phyloP scores from a whole-genome alignment of 1,140 invertebrate species.

The Apis cerana region DNA sequence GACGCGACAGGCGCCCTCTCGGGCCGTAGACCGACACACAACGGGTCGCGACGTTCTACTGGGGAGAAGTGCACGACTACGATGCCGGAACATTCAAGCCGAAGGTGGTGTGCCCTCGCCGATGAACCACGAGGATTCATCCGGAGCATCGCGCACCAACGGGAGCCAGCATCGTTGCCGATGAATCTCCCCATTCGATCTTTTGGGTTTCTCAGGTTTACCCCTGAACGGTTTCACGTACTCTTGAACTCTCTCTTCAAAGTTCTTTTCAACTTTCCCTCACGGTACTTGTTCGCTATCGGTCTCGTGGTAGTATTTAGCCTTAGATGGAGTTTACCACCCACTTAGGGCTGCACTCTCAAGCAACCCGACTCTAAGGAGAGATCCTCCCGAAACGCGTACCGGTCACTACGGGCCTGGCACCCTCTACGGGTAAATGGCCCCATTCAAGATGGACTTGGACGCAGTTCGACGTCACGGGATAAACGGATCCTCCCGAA shows the following conservation, averaged over 20 bases:
- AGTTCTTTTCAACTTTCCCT: conserved; percentile 21
- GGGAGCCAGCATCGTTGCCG: conserved; percentile 65
- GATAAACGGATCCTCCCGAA: no score
- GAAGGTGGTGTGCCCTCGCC: not conserved
- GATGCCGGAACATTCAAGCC: not conserved
- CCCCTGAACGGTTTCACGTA: conserved; percentile 2
- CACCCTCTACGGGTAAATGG: no score
- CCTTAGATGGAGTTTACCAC: not conserved
- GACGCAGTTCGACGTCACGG: no score
- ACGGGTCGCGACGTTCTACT: conserved; percentile 8
- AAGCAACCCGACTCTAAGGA: not conserved
- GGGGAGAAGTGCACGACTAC: conserved; percentile 14
- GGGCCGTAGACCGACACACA: no score
- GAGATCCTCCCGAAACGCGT: no score
- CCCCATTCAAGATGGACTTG: no score
- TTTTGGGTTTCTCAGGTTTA: conserved; percentile 69
- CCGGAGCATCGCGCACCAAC: conserved; percentile 35
- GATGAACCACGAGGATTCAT: not conserved
- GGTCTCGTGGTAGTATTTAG: conserved; percentile 12
- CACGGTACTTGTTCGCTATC: conserved; percentile 21
- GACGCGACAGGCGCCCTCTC: no score
- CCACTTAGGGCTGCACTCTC: not conserved
- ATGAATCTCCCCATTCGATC: conserved; percentile 69
- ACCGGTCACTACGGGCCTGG: no score
- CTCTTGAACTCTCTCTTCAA: conserved; percentile 10